Evolutionary conservation across 2,113 vertebrate species (phyloP).

Genomic region (Hoplias malabaricus): DNA sequence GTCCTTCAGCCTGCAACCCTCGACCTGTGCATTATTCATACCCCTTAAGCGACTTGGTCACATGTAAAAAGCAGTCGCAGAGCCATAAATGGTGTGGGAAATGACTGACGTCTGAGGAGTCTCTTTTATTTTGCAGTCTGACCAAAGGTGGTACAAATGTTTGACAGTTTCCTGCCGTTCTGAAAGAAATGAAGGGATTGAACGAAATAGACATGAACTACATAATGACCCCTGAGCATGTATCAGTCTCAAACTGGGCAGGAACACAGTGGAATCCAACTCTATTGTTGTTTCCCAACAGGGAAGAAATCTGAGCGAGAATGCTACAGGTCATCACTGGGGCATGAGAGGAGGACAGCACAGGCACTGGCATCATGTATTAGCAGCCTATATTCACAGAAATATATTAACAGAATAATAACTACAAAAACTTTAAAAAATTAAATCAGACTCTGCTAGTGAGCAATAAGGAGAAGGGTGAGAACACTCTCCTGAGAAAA

Average conservation of each 20-base stretch:
- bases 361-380: not conserved
- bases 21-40: constrained; percentile 64
- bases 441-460: too few relatives aligned
- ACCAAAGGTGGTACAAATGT: not conserved
- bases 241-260: not conserved
- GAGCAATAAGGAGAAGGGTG: too few relatives aligned
- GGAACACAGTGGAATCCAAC: not conserved
- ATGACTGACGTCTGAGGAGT: constrained; percentile 21
- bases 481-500: too few relatives aligned
- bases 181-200: not conserved
- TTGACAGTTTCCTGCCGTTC: not conserved
- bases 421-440: too few relatives aligned
- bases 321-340: not conserved
- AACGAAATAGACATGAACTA: not conserved
- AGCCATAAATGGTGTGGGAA: constrained; percentile 33
- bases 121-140: not conserved
- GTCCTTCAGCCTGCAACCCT: constrained; percentile 61
- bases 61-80: constrained; percentile 52
- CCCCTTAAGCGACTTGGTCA: constrained; percentile 42
- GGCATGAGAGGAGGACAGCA: not conserved
- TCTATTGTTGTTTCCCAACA: not conserved
- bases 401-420: too few relatives aligned
- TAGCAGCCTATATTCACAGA: too few relatives aligned
- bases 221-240: not conserved
- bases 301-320: not conserved